phyloP scores from a whole-genome alignment of 1,140 invertebrate genomes.

The Bombus waltoni region DNA sequence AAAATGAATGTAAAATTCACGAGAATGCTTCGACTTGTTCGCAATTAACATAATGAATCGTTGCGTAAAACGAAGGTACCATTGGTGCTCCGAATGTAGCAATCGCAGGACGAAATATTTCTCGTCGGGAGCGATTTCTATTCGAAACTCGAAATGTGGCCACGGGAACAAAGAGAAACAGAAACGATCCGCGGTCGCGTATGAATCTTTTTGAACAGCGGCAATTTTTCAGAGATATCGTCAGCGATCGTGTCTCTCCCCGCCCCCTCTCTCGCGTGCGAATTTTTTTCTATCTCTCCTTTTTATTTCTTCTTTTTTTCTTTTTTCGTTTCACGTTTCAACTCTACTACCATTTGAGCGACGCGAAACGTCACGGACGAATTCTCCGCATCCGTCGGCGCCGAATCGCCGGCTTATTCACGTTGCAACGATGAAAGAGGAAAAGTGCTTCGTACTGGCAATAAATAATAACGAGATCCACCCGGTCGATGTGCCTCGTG shows the following conservation, averaged over 20 bases:
- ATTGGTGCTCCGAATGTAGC: no score
- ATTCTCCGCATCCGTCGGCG: constrained; percentile 59
- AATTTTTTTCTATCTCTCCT: background rate
- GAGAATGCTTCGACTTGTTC: background rate
- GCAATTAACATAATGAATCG: constrained; percentile 25
- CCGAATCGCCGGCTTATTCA: constrained; percentile 57
- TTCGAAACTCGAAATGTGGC: background rate
- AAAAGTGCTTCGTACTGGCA: constrained; percentile 60
- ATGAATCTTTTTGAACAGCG: constrained; percentile 61
- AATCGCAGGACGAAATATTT: background rate
- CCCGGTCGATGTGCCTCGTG: constrained; percentile 46
- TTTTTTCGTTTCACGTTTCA: constrained; percentile 11
- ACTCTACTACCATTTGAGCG: constrained; percentile 34
- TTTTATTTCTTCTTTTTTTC: background rate
- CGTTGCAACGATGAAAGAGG: constrained; percentile 61
- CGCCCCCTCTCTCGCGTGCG: background rate
- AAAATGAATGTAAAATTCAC: background rate
- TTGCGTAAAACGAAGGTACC: background rate
- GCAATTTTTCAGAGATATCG: constrained; percentile 65
- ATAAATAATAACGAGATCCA: constrained; percentile 69
- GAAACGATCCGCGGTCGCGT: constrained; percentile 39
- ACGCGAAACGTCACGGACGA: constrained; percentile 63
- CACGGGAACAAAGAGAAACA: constrained; percentile 44
- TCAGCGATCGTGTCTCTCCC: constrained; percentile 37
- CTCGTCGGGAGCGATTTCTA: background rate